Percentiles rank a stretch among this genome's conserved stretches.
Evolutionary conservation across 2,797 vertebrate genomes (phyloP).

Genomic region (Gymnoscopelus braueri): DNA sequence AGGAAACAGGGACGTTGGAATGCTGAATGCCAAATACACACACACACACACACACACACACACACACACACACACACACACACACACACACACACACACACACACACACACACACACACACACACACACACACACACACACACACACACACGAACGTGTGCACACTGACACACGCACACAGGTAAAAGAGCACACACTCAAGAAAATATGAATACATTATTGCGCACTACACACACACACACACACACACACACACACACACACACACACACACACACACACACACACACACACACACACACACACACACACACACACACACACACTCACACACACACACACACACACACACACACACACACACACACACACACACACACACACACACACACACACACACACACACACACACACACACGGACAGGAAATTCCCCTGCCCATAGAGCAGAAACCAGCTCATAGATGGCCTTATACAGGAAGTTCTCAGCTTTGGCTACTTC

Average conservation of each 20-base stretch:
- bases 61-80: constrained; percentile 9
- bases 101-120: constrained; percentile 30
- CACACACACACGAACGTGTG: constrained; percentile 20
- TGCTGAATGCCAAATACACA: constrained; percentile 48
- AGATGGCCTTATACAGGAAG: constrained; percentile 79
- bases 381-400: constrained; percentile 24
- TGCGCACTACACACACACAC: constrained; percentile 14
- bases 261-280: constrained; percentile 29
- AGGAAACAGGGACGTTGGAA: constrained; percentile 74
- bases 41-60: constrained; percentile 3
- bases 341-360: constrained; percentile 31
- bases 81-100: constrained; percentile 27
- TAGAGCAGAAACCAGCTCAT: constrained; percentile 53
- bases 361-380: constrained; percentile 29
- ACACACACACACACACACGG: constrained; percentile 12
- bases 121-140: constrained; percentile 29
- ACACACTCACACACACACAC: constrained; percentile 33
- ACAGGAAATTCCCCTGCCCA: constrained; percentile 55
- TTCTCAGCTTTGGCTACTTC: constrained; percentile 82
- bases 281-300: constrained; percentile 24
- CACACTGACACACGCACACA: constrained; percentile 16
- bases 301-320: constrained; percentile 16
- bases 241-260: constrained; percentile 31
- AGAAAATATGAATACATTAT: too few relatives aligned
- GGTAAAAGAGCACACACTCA: too few relatives aligned